Evolutionary conservation across 1,140 invertebrate species (phyloP), one percentile per base, ranked within the genome.

Genomic region (Anastrepha obliqua): DNA sequence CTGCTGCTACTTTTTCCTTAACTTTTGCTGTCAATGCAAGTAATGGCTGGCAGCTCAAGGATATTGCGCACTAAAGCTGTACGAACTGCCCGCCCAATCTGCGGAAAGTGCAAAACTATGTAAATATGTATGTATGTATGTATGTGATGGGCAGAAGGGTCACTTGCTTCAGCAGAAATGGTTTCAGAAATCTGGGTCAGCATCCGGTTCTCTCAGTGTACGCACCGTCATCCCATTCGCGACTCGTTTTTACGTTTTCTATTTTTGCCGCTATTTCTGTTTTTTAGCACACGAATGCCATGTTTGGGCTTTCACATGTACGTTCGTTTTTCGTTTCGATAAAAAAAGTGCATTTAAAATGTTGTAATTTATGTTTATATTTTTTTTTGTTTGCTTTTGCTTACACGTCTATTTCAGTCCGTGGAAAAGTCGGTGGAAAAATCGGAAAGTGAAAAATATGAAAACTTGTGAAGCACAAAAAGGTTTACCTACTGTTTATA

Each of bases 41-140:
- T 42, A 42, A 67, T 67, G 65, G 29, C 17, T 20, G n/a, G 47
- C 74, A 81, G 64, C 64, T 58, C 74, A 81, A 81, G 47, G 74
- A 81, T 81, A 11, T 13, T 20, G 74, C 74, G 17, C 74, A 81
- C n/a, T 81, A 17, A 55, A 55, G 74, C 74, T 55, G 20, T 47
- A 81, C 74, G 55, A 55, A 55, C 51, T 55, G 51, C 51, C 29
- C 11, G 51, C 51, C 51, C 2, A 6, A 55, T 55, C 6, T 11
- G 6, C 51, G 11, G 11, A 55, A 55, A 55, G 60, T 55, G 51
- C 51, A 11, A 11, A 55, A 6, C 51, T 29, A 29, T 29, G 29
- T 29, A 29, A 29, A 29, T 29, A 29, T 29, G 29, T 29, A 29
- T 29, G 29, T 29, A 29, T 29, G 29, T 29, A 29, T 29, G 29